Percentiles rank a stretch among this genome's conserved stretches.
Conservation (phyloP, 2,888 invertebrate genomes). For the Barypeithes pellucidus region DNA sequence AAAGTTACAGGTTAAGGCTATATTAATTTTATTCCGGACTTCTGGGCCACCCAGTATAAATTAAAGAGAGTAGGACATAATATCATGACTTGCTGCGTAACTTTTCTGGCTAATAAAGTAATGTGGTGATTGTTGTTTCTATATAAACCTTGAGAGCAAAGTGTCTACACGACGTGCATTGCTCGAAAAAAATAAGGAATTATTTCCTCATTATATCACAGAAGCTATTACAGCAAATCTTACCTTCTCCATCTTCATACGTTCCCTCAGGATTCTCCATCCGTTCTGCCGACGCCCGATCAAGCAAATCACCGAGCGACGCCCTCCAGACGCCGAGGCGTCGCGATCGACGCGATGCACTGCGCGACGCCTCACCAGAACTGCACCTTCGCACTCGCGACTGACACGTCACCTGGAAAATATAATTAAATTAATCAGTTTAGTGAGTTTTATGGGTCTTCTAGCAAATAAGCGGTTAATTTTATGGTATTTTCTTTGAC, state of each 20-base stretch:
- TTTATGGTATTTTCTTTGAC: slow-evolving; percentile 37
- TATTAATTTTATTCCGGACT: no score
- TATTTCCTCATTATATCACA: background rate
- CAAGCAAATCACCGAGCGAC: slow-evolving; percentile 60
- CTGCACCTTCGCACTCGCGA: slow-evolving; percentile 51
- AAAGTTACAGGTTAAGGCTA: no score
- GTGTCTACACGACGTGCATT: no score
- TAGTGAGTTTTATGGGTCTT: slow-evolving; percentile 47
- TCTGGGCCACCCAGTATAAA: no score
- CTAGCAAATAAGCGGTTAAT: slow-evolving; percentile 44
- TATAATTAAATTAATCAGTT: slow-evolving; percentile 56
- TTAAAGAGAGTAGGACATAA: no score
- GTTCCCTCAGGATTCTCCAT: background rate
- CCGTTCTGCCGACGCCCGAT: slow-evolving; percentile 58
- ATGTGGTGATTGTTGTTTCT: no score
- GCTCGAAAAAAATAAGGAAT: no score
- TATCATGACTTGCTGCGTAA: no score
- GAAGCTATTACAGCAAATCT: background rate
- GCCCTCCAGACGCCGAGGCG: slow-evolving; percentile 62
- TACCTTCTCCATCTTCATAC: slow-evolving; percentile 9
- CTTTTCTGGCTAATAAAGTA: no score
- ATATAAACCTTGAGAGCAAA: no score
- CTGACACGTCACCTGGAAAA: slow-evolving; percentile 61
- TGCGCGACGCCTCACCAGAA: slow-evolving; percentile 61
- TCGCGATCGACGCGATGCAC: slow-evolving; percentile 60